Percentiles rank a stretch among this genome's conserved stretches.
These are phyloP conservation scores for Poeciliopsis paucimaculata DNA, from an alignment of 2,797 vertebrate species.

Conservation along the genomic window DNA sequence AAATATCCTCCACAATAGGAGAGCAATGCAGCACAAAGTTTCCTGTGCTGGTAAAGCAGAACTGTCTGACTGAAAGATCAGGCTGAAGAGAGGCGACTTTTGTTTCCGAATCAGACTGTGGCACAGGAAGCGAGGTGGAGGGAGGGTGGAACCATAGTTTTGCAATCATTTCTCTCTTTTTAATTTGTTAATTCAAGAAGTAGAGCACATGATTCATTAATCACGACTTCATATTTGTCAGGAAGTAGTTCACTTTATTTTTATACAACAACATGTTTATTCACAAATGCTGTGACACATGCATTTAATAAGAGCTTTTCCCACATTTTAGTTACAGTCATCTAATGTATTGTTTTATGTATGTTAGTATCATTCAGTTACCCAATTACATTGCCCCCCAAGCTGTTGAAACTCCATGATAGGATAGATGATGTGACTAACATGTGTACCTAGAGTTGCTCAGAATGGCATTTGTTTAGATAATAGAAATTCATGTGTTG, in stretches of 20 bases:
- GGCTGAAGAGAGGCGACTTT: neutral
- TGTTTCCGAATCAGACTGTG: neutral
- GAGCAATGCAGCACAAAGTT: neutral
- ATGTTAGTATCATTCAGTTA: neutral
- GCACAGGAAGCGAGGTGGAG: neutral
- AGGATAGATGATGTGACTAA: constrained; percentile 8
- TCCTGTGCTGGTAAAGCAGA: neutral
- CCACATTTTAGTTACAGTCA: neutral
- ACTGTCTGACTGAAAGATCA: neutral
- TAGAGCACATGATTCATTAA: neutral
- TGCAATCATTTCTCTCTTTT: neutral
- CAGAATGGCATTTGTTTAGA: neutral
- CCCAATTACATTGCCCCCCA: neutral
- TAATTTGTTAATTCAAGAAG: neutral
- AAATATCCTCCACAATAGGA: neutral
- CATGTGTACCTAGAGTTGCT: neutral
- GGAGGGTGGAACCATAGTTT: neutral
- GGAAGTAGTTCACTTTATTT: neutral
- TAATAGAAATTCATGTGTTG: neutral
- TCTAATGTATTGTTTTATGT: neutral
- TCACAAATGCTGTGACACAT: neutral
- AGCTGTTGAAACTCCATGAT: neutral
- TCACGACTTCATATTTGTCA: neutral
- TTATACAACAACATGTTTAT: neutral
- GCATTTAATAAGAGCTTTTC: neutral